These are phyloP conservation scores for Pseudolaguvia tuberculata DNA, from an alignment of 2,113 vertebrate species.

Conservation along the genomic window DNA sequence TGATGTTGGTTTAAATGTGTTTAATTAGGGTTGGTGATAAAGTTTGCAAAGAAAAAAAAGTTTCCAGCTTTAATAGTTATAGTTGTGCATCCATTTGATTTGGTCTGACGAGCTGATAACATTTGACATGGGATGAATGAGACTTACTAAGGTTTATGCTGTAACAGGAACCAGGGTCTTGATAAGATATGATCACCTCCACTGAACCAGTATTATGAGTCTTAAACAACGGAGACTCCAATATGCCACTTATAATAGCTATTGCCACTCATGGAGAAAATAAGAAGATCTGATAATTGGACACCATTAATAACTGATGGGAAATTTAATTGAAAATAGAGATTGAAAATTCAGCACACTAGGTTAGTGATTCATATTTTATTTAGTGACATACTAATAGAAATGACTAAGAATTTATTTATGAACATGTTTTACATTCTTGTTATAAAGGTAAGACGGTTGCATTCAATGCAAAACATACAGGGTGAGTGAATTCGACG, in stretches of 20 bases:
- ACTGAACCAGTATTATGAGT: slow-evolving; percentile 21
- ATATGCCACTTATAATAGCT: neutral
- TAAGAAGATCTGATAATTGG: slow-evolving; percentile 24
- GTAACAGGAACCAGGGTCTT: slow-evolving; percentile 19
- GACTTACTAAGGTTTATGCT: slow-evolving; percentile 24
- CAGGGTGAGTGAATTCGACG: neutral
- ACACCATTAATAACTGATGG: slow-evolving; percentile 38
- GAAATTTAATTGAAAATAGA: slow-evolving; percentile 12
- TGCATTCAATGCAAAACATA: slow-evolving; percentile 12
- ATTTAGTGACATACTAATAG: slow-evolving; percentile 4
- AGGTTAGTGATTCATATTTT: slow-evolving; percentile 8
- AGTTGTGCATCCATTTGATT: neutral
- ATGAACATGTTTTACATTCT: slow-evolving; percentile 15
- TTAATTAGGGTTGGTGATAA: too few species aligned
- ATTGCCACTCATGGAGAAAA: slow-evolving; percentile 39
- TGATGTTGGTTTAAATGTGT: too few species aligned
- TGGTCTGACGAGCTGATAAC: neutral
- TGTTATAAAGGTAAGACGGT: slow-evolving; percentile 43
- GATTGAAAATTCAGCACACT: neutral
- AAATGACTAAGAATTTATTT: slow-evolving; percentile 20
- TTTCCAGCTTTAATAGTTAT: too few species aligned
- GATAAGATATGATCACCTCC: slow-evolving; percentile 16
- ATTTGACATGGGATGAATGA: neutral
- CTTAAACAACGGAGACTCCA: slow-evolving; percentile 33
- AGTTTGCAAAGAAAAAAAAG: too few species aligned